Conservation (phyloP, 2,797 vertebrate genomes). For the Lates japonicus region DNA sequence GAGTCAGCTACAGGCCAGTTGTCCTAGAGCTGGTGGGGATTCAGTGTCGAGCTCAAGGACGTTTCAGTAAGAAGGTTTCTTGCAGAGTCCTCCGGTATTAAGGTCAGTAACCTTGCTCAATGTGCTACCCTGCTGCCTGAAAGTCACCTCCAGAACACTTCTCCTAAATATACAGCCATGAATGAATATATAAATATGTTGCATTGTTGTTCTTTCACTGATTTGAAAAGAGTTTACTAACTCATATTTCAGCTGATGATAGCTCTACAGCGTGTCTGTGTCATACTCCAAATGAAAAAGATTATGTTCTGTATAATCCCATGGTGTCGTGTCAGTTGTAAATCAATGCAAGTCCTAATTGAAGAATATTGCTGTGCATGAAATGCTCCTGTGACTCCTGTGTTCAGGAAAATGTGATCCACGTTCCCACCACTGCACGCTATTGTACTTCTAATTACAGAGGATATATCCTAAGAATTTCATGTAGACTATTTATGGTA, state of each 20-base stretch:
- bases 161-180: neutral
- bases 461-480: slow-evolving; percentile 49
- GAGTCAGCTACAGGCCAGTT: slow-evolving; percentile 44
- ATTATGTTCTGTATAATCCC: slow-evolving; percentile 6
- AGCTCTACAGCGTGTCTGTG: neutral
- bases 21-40: slow-evolving; percentile 46
- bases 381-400: slow-evolving; percentile 26
- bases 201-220: neutral
- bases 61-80: slow-evolving; percentile 25
- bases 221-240: slow-evolving; percentile 10
- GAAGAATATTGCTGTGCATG: slow-evolving; percentile 37
- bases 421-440: slow-evolving; percentile 15
- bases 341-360: slow-evolving; percentile 27
- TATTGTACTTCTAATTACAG: slow-evolving; percentile 53
- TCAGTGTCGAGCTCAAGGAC: slow-evolving; percentile 58
- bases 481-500: slow-evolving; percentile 48
- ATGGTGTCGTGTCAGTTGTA: slow-evolving; percentile 8
- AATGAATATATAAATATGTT: neutral
- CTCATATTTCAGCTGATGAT: neutral
- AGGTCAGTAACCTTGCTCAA: slow-evolving; percentile 28
- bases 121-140: slow-evolving; percentile 18
- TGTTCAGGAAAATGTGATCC: slow-evolving; percentile 35
- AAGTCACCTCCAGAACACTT: slow-evolving; percentile 34
- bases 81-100: slow-evolving; percentile 3
- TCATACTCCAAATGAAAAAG: slow-evolving; percentile 6